Percentiles rank a stretch among this genome's conserved stretches.
These are phyloP conservation scores for Spilosoma lubricipeda DNA, from an alignment of 2,888 invertebrate species.

Conservation along the genomic window DNA sequence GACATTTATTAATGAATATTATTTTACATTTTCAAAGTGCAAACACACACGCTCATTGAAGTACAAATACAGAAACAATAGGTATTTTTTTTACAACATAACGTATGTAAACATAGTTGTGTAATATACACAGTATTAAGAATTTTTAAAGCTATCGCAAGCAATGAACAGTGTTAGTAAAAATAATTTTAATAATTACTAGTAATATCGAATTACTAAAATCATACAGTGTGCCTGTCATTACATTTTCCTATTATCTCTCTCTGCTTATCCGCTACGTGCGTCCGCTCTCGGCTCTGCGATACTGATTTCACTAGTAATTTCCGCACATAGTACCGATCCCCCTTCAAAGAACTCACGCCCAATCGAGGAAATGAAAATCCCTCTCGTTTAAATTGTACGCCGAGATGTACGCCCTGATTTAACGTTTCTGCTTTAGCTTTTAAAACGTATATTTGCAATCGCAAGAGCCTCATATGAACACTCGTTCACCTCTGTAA, in stretches of 20 bases:
- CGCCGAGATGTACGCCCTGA: slow-evolving; percentile 54
- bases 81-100: neutral
- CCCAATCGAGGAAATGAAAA: slow-evolving; percentile 73
- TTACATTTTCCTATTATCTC: slow-evolving; percentile 48
- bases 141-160: neutral
- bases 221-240: slow-evolving; percentile 32
- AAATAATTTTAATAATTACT: neutral
- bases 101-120: too few species aligned
- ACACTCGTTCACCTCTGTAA: neutral
- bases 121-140: neutral
- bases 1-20: neutral
- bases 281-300: slow-evolving; percentile 58
- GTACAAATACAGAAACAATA: neutral
- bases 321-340: slow-evolving; percentile 70
- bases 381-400: slow-evolving; percentile 74
- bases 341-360: slow-evolving; percentile 65
- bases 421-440: slow-evolving; percentile 56
- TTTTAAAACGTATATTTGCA: slow-evolving; percentile 28
- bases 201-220: neutral
- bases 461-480: neutral
- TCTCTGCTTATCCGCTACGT: slow-evolving; percentile 59
- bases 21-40: neutral
- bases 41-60: neutral
- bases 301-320: slow-evolving; percentile 74
- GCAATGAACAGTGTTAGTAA: neutral